These are phyloP conservation scores for Aphodius sticticus DNA, from an alignment of 2,888 invertebrate genomes.

Conservation along the genomic window DNA sequence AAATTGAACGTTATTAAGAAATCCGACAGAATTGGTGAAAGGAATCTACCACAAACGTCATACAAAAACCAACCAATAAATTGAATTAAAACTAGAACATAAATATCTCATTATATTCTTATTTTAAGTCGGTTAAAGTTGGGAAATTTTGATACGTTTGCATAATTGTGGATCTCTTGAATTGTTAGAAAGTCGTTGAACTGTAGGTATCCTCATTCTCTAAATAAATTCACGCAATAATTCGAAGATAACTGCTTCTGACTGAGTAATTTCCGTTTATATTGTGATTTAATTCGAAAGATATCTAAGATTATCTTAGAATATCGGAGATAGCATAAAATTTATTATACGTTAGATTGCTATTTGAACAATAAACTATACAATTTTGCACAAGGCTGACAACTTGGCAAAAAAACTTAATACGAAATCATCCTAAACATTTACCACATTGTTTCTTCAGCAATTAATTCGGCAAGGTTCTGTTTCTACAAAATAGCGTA, in stretches of 20 bases:
- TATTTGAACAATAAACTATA: not conserved
- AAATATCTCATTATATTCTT: not conserved
- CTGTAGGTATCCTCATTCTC: too few relatives aligned
- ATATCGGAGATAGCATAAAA: too few relatives aligned
- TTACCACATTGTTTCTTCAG: not conserved
- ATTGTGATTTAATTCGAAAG: too few relatives aligned
- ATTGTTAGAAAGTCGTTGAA: too few relatives aligned
- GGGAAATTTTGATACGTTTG: too few relatives aligned
- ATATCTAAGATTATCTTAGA: too few relatives aligned
- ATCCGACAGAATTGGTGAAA: not conserved
- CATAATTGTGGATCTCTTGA: too few relatives aligned
- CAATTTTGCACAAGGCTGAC: not conserved
- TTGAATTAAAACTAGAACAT: not conserved
- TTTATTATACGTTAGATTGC: too few relatives aligned
- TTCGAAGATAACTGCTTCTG: too few relatives aligned
- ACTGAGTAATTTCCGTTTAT: too few relatives aligned
- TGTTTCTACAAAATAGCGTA: not conserved
- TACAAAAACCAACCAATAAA: not conserved
- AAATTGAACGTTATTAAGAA: not conserved
- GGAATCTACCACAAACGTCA: not conserved
- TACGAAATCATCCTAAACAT: not conserved
- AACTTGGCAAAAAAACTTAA: too few relatives aligned
- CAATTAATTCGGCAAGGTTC: not conserved
- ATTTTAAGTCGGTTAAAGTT: not conserved
- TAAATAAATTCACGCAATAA: too few relatives aligned